Evolutionary conservation across 2,113 vertebrate species (phyloP), one percentile per base, ranked within the genome.

Genomic region (Pionites leucogaster): DNA sequence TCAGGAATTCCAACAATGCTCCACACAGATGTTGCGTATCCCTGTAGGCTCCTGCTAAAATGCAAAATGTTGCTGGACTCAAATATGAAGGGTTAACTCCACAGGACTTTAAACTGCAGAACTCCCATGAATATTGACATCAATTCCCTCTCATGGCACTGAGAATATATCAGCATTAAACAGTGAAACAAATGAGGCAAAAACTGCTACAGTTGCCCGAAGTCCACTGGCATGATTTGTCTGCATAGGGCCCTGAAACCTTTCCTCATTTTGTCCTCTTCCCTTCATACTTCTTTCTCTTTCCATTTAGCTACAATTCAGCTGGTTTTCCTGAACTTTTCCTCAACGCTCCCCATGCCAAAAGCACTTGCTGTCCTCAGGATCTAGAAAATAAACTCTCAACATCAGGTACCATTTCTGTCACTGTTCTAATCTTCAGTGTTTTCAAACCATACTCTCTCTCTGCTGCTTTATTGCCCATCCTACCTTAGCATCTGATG

Each of bases 1-100:
- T 80, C 88, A 95, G 96, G 95, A 95, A 95, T 96, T 88, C 92
- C 92, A 96, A 94, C 93, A 96, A 96, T 91, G 92, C 69, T 65
- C 49, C 64, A 60, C 69, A 50, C 96, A 96, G 92, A 96, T 93
- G 96, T 82, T 85, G 70, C 25, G 0, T 37, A 91, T 95, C 95
- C 92, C 62, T 92, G 77, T 0, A 83, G 69, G 82, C 52, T 88
- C 64, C 87, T 74, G 49, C 62, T 95, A 50, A 90, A 95, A 92
- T 27, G 50, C 71, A 81, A 78, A 89, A 47, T n/a, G 62, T 46
- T 35, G 82, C n/a, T 92, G 67, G 82, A 72, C 50, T 87, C 75
- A 23, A 79, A 71, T 42, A 59, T 7, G 53, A 95, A 80, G 78
- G 65, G 96, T 96, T 92, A 91, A 78, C 60, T 87, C 42, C 35